Evolutionary conservation across 2,797 vertebrate genomes (phyloP).

Genomic region (Taeniopygia guttata): DNA sequence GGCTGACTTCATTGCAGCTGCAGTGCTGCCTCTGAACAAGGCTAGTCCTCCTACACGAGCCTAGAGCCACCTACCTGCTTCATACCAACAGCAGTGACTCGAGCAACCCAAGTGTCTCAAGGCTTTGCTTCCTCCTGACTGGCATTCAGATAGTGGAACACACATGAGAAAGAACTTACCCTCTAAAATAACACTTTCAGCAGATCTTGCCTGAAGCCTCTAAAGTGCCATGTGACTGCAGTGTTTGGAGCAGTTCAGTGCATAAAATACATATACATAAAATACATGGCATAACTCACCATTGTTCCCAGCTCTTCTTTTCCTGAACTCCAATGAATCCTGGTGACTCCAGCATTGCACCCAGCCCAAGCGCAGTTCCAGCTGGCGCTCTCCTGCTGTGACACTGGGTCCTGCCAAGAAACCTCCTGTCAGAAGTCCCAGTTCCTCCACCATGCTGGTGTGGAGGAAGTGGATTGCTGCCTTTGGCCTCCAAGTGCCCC

Average conservation of each 20-base stretch:
- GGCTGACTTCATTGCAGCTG: neutral
- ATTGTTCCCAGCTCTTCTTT: neutral
- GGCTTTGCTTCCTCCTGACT: neutral
- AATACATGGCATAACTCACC: neutral
- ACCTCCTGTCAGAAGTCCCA: neutral
- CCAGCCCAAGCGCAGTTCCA: neutral
- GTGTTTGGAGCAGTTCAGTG: neutral
- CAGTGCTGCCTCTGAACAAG: neutral
- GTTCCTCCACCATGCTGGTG: neutral
- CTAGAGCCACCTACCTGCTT: neutral
- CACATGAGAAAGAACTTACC: neutral
- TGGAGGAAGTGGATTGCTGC: neutral
- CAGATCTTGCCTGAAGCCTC: neutral
- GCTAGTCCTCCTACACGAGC: neutral
- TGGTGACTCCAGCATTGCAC: neutral
- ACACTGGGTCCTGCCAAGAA: neutral
- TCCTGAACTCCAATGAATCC: neutral
- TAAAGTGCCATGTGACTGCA: neutral
- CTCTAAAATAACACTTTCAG: neutral
- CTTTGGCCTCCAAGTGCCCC: neutral
- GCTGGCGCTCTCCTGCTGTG: fast-evolving
- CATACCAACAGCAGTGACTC: neutral
- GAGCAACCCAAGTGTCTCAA: neutral
- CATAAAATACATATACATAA: neutral
- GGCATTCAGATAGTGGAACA: neutral